Evolutionary conservation across 2,797 vertebrate species (phyloP), one percentile per base, ranked within the genome.

Genomic region (Rhinoraja longicauda): DNA sequence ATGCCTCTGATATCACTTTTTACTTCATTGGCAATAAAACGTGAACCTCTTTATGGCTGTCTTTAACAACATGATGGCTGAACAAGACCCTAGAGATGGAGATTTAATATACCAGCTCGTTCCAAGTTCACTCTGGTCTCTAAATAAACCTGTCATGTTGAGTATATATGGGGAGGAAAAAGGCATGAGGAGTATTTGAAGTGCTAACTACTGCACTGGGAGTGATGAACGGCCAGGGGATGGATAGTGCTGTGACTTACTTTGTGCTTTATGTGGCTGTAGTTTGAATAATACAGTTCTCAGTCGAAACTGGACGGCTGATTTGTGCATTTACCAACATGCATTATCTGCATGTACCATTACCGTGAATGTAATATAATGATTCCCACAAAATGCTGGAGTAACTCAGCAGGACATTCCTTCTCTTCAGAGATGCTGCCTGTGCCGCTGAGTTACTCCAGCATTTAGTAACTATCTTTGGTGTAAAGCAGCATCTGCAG

Each of bases 21-120:
- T 86, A 67, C 39, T 91, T 73, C 67, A 24, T 88, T 88, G 17
- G 84, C 64, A 36, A 88, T 36, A 75, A 92, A 92, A 92, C 73
- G 24, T 91, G 36, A 75, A 73, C 72, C 21, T 75, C 77, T 93
- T 93, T 93, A 90, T 93, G 67, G 86, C 82, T 67, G 59, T 90
- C 39, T 59, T 93, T 86, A 70, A 93, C 59, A 93, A 39, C 72
- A 77, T 93, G 82, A 59, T 59, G 53, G 36, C 64, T 77, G 77
- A 93, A 70, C 13, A 29, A 70, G 82, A 88, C 82, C 75, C 36
- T 9, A 39, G 92, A 78, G 93, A 93, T 57, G 82, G 88, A 90
- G 92, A 29, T 36, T 36, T 93, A 88, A 90, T 93, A 79, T 88
- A 93, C 67, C 81, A 79, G 90, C 26, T 93, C 93, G 73, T 26